Conservation (phyloP, 2,113 vertebrate genomes). For the Laticauda laticaudata region DNA sequence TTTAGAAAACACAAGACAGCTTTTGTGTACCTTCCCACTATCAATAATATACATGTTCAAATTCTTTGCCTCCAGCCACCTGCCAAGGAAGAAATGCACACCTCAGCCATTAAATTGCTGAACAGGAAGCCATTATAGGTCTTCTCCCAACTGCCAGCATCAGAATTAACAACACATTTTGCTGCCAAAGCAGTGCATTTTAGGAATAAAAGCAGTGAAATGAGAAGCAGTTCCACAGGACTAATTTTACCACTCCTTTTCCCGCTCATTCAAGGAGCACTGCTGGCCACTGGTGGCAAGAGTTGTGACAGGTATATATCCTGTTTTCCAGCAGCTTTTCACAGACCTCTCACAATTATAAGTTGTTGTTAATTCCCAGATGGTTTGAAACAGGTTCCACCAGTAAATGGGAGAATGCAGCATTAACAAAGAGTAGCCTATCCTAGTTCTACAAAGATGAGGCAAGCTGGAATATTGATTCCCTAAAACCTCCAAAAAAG, state of each 20-base stretch:
- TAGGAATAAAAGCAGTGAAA: not conserved
- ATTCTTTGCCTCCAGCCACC: not conserved
- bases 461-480: not conserved
- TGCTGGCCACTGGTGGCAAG: not conserved
- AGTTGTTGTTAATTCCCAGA: not conserved
- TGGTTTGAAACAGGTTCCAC: not conserved
- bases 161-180: conserved; percentile 43
- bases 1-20: not conserved
- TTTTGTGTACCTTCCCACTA: not conserved
- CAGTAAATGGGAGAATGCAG: not conserved
- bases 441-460: not conserved
- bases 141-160: not conserved
- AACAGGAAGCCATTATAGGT: not conserved
- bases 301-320: not conserved
- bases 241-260: not conserved
- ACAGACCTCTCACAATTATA: not conserved
- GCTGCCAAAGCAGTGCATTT: conserved; percentile 17
- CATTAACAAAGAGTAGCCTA: not conserved
- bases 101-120: not conserved
- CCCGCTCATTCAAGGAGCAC: not conserved
- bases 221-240: not conserved
- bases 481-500: not conserved
- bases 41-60: not conserved
- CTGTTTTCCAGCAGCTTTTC: not conserved
- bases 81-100: conserved; percentile 35